Percentiles rank a stretch among this genome's conserved stretches.
These are phyloP conservation scores for Dendropsophus ebraccatus DNA, from an alignment of 2,113 vertebrate species.

Conservation along the genomic window DNA sequence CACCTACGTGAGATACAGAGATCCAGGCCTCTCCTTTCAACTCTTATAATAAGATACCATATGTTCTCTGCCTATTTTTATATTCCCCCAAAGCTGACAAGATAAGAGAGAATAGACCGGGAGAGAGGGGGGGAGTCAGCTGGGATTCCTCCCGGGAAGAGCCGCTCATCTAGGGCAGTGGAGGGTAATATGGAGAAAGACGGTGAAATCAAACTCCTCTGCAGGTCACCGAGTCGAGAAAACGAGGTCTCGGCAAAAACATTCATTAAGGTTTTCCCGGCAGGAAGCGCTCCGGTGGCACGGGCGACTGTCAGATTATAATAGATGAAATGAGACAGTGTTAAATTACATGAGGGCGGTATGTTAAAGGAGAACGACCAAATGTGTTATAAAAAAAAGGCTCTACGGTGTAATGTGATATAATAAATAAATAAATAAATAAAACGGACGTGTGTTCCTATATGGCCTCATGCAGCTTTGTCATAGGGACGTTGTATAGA, in stretches of 20 bases:
- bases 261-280: neutral
- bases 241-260: neutral
- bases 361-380: neutral
- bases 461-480: no score
- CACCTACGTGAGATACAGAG: neutral
- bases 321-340: neutral
- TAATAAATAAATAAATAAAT: no score
- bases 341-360: neutral
- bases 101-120: slow-evolving; percentile 1
- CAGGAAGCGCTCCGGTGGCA: neutral
- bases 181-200: slow-evolving; percentile 25
- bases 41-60: neutral
- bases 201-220: neutral
- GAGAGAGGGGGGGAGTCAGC: neutral
- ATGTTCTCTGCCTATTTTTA: slow-evolving; percentile 23
- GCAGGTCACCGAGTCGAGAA: neutral
- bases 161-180: neutral
- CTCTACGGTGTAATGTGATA: neutral
- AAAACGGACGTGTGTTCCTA: no score
- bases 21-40: neutral
- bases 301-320: neutral
- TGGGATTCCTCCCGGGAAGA: slow-evolving; percentile 14
- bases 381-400: neutral
- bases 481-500: no score
- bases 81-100: slow-evolving; percentile 2